Base-by-base conservation (phyloP, 37 sponge, comb jelly and placozoan genomes). In the Theonella swinhoei region DNA sequence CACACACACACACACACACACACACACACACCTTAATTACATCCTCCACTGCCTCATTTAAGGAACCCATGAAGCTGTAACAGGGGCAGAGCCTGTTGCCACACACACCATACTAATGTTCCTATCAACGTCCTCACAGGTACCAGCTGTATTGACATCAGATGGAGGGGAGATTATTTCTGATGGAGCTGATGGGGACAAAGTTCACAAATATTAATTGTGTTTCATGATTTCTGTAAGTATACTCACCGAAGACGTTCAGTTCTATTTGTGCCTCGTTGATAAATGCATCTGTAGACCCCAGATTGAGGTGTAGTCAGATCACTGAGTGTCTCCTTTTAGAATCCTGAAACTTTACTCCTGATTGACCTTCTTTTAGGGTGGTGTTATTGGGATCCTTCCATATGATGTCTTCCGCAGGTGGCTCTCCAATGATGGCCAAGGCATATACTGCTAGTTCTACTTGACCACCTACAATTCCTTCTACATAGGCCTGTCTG, bases 221-320 rank as follows among this genome's bases (percentile, higher is more conserved):
- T n/a, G n/a, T n/a, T n/a, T n/a, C n/a, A n/a, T n/a, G n/a, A n/a
- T n/a, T n/a, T n/a, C n/a, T n/a, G n/a, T n/a, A n/a, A n/a, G 22
- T 70, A 70, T 37, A 31, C 76, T 59, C 31, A 76, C 76, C 76
- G 33, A 34, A 76, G 2, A 76, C 76, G 19, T 76, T 20, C 3
- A 76, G 76, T 1, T 76, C 34, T 34, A 76, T 60, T 22, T 3
- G 29, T 3, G 0, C 37, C 7, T 1, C 24, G 9, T 5, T 2
- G 5, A 67, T 22, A 35, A n/a, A 42, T 32, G 36, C 75, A 74
- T 7, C 8, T 23, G 47, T 84, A 84, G 26, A 40, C 39, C 26
- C 84, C 76, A 2, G 68, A 76, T 29, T 75, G 69, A 42, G 29
- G 22, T 19, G 75, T 24, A 42, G 39, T 31, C 11, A 75, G 60